A percentile compares a stretch with the other conserved stretches of the same genome.
phyloP scores from a whole-genome alignment of 2,797 vertebrate genomes.

The Distichodus sexfasciatus region DNA sequence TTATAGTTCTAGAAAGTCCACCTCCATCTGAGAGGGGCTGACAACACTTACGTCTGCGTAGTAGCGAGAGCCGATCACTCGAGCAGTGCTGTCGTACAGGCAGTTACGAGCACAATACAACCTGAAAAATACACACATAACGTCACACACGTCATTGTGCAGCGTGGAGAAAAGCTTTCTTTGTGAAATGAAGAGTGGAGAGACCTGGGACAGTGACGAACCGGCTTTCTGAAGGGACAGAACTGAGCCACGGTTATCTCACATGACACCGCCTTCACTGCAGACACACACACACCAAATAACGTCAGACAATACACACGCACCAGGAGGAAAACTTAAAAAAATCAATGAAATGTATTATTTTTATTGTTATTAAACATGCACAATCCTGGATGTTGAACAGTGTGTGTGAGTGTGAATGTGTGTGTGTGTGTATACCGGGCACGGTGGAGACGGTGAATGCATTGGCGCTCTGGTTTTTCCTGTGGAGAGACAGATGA shows the following conservation, averaged over 20 bases:
- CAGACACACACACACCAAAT: too few species aligned
- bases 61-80: conserved; percentile 85
- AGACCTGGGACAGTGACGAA: conserved; percentile 93
- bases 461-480: conserved; percentile 93
- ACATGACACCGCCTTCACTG: conserved; percentile 92
- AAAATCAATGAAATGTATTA: too few species aligned
- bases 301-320: too few species aligned
- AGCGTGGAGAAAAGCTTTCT: background rate
- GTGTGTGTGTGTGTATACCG: conserved; percentile 71
- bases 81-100: conserved; percentile 76
- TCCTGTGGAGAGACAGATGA: conserved; percentile 71
- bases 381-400: too few species aligned
- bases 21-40: too few species aligned
- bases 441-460: conserved; percentile 91
- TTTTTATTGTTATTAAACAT: too few species aligned
- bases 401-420: background rate
- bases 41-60: conserved; percentile 94
- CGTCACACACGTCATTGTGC: background rate
- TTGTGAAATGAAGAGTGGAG: conserved; percentile 35
- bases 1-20: too few species aligned
- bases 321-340: too few species aligned
- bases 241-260: conserved; percentile 88
- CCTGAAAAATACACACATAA: conserved; percentile 66
- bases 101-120: conserved; percentile 92
- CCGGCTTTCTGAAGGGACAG: conserved; percentile 90